These are phyloP conservation scores for Phylloscopus trochiloides DNA, from an alignment of 2,113 vertebrate species.

Conservation along the genomic window DNA sequence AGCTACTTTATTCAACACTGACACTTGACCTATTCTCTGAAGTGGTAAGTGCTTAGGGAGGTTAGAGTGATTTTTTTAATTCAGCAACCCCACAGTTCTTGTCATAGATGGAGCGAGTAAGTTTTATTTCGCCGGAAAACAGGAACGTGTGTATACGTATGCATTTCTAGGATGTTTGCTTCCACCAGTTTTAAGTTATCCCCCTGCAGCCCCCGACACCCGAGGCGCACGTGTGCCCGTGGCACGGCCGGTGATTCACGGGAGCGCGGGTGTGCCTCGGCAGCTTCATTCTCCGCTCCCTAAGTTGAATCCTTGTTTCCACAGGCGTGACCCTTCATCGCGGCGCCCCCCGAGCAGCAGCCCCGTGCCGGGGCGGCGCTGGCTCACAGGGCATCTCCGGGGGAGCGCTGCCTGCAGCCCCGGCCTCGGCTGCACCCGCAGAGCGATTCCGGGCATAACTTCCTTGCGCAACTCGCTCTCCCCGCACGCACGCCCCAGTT, in stretches of 20 bases:
- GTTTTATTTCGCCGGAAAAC: not conserved
- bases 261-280: fast-evolving
- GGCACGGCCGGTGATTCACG: fast-evolving
- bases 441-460: fast-evolving
- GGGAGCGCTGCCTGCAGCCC: not conserved
- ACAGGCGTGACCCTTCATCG: fast-evolving
- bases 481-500: not conserved
- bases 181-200: fast-evolving
- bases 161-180: not conserved
- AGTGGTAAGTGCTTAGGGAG: not conserved
- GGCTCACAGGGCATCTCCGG: not conserved
- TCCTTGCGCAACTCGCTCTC: not conserved
- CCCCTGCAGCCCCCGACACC: fast-evolving
- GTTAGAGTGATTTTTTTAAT: not conserved
- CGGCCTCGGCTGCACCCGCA: fast-evolving
- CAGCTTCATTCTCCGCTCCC: not conserved
- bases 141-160: fast-evolving
- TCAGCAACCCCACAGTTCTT: not conserved
- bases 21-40: not conserved
- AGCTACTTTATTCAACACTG: not conserved
- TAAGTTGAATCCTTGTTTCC: fast-evolving
- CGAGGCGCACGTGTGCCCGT: fast-evolving
- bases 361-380: fast-evolving
- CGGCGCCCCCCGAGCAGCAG: not conserved
- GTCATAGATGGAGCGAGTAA: fast-evolving